These are phyloP conservation scores for Felis chaus DNA, from an alignment of 2,113 vertebrate species.

Conservation along the genomic window DNA sequence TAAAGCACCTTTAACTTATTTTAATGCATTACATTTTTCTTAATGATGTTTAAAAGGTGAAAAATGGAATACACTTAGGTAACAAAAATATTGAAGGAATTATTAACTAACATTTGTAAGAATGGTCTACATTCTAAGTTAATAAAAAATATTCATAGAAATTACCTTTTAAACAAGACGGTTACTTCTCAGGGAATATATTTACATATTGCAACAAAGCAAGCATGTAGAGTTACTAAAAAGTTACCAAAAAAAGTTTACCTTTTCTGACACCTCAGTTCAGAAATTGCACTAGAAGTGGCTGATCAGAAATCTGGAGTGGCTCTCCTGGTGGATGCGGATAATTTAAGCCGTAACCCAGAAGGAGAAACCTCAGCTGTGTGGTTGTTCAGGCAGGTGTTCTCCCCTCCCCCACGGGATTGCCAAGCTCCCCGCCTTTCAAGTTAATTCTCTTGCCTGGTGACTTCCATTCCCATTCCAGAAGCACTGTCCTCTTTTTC, in stretches of 20 bases:
- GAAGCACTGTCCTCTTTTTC: background rate
- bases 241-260: background rate
- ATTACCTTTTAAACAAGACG: background rate
- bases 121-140: background rate
- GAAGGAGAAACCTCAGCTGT: background rate
- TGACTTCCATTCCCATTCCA: background rate
- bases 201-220: background rate
- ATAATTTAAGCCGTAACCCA: background rate
- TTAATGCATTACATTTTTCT: background rate
- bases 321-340: background rate
- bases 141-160: constrained; percentile 2
- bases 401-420: rapidly evolving
- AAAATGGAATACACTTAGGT: background rate
- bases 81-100: background rate
- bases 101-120: background rate
- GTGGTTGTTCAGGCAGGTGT: background rate
- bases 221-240: background rate
- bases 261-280: background rate
- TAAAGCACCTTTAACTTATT: background rate
- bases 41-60: background rate
- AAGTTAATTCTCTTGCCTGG: background rate
- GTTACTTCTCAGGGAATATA: background rate
- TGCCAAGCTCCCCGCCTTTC: background rate
- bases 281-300: background rate
- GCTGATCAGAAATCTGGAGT: background rate